A percentile compares a stretch with the other conserved stretches of the same genome.
These are phyloP conservation scores for Tympanuchus pallidicinctus DNA, from an alignment of 2,113 vertebrate species.

Conservation along the genomic window DNA sequence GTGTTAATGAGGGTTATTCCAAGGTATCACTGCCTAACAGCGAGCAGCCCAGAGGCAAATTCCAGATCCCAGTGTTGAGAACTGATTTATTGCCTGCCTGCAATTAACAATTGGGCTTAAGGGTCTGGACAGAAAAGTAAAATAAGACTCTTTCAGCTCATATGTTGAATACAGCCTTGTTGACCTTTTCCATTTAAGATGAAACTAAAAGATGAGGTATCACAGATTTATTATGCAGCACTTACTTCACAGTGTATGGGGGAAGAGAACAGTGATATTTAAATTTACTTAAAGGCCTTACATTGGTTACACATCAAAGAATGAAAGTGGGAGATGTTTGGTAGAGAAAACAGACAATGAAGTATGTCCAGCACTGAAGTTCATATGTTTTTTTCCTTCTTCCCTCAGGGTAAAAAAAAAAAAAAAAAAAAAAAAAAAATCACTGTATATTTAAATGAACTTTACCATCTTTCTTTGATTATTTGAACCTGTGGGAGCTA, in stretches of 20 bases:
- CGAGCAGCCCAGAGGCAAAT: conserved; percentile 18
- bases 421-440: neutral
- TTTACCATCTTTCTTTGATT: neutral
- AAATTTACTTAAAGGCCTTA: neutral
- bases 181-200: neutral
- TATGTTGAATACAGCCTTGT: neutral
- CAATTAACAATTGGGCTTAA: conserved; percentile 16
- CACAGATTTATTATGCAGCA: neutral
- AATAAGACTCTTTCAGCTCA: conserved; percentile 9
- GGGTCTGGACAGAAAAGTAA: neutral
- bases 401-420: neutral
- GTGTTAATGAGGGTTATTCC: conserved; percentile 42
- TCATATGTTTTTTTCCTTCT: neutral
- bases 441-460: neutral
- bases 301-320: neutral
- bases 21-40: neutral
- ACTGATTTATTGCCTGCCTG: conserved; percentile 34
- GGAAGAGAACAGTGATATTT: neutral
- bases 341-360: neutral
- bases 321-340: neutral
- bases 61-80: conserved; percentile 22
- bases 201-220: neutral
- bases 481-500: neutral
- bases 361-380: neutral
- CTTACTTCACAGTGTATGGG: neutral